A percentile compares a stretch with the other conserved stretches of the same genome.
Conservation (phyloP, 2,797 vertebrate genomes). For the Rhinoraja longicauda region DNA sequence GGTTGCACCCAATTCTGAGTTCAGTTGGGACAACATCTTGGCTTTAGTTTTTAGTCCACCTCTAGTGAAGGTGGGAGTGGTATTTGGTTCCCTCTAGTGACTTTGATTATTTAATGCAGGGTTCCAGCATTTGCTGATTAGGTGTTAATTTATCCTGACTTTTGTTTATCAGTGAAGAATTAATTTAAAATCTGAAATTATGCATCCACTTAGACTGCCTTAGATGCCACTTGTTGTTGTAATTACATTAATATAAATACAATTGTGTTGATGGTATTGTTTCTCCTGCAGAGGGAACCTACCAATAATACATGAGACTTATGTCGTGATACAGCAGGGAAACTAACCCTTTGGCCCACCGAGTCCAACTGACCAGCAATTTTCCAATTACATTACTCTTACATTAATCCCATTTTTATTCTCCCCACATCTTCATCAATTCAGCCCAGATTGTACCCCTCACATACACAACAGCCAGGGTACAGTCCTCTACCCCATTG, state of each 20-base stretch:
- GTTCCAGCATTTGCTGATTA: not conserved
- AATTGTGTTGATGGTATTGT: not conserved
- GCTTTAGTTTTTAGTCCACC: not conserved
- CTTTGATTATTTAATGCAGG: not conserved
- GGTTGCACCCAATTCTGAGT: not conserved
- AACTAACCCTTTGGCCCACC: no score
- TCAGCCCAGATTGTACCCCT: no score
- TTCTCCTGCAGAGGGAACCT: not conserved
- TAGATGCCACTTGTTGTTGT: not conserved
- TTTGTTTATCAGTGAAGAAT: not conserved
- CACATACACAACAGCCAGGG: no score
- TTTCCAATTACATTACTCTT: no score
- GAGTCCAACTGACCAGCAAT: no score
- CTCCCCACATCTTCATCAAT: no score
- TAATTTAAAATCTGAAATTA: not conserved
- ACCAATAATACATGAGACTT: not conserved
- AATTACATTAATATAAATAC: not conserved
- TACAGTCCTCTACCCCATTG: no score
- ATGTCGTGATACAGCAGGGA: no score
- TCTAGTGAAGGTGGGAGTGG: not conserved
- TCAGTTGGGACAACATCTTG: not conserved
- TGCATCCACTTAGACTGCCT: not conserved
- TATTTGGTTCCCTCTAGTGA: conserved; percentile 38
- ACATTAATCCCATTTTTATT: no score
- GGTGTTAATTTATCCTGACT: not conserved